Base-by-base conservation (phyloP, 2,113 vertebrate species). In the Solea solea region DNA sequence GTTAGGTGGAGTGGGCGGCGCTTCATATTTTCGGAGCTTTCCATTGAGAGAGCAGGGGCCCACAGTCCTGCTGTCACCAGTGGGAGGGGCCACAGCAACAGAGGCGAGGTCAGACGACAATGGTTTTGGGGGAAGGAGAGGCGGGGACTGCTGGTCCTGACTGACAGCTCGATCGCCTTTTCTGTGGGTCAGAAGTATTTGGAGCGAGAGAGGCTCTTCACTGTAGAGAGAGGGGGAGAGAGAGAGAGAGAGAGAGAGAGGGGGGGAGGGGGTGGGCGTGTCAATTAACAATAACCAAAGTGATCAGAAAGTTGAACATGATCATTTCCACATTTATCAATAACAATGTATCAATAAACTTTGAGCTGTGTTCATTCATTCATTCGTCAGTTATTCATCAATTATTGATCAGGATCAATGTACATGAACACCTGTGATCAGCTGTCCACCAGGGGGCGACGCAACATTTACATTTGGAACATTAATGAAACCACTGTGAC, bases 131-230 rank as follows among this genome's bases (percentile, higher is more conserved):
- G 91, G 88, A 85, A 95, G 91, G 93, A 91, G 92, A 85, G 94
- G 86, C 81, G 92, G 91, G 82, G 88, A 85, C 88, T 85, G 84
- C 10, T 74, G 64, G 63, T 83, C 63, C 78, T 79, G 49, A 39
- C 50, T 89, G 78, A 92, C 86, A 83, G 95, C 93, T 69, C 92
- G 91, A 88, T 93, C 83, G 62, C 91, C 90, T 68, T 80, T 91
- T 86, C 82, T 67, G 48, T 87, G 86, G 27, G 89, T 97, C 95
- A 99, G 93, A 95, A 97, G 93, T 96, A 98, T 88, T 98, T 96
- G 93, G 96, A 95, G 84, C 92, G 95, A 84, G 96, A 95, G 80
- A 97, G 95, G 90, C 93, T 96, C 93, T 93, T 97, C 94, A 97
- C 97, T 98, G 91, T 82, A 70, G 61, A 65, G 56, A 62, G 41